These are phyloP conservation scores for Orchestia grillus DNA, from an alignment of 1,140 invertebrate genomes.

Conservation along the genomic window DNA sequence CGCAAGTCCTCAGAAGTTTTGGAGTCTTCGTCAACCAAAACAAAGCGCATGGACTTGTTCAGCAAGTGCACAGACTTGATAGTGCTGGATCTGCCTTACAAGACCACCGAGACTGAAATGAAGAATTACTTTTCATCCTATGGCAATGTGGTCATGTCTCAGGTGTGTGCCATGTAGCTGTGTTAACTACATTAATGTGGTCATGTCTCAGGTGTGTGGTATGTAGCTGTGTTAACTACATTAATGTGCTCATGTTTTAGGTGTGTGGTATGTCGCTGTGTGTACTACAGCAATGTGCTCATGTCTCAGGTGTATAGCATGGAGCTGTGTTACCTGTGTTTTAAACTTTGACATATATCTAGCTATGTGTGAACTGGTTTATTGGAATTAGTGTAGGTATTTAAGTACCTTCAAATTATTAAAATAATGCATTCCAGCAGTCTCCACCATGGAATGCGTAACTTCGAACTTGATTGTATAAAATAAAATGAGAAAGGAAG, in stretches of 20 bases:
- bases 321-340: neutral
- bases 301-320: neutral
- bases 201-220: neutral
- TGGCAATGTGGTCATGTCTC: constrained; percentile 31
- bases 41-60: constrained; percentile 7
- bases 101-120: neutral
- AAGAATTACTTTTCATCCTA: constrained; percentile 31
- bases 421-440: too few species aligned
- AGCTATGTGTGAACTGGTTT: neutral
- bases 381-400: neutral
- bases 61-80: constrained; percentile 19
- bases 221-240: neutral
- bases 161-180: neutral
- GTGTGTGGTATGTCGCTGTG: neutral
- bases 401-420: too few species aligned
- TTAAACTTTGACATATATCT: neutral
- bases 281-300: neutral
- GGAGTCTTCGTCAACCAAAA: neutral
- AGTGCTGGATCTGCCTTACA: constrained; percentile 20
- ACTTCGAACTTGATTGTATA: too few species aligned
- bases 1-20: neutral
- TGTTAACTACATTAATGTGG: neutral
- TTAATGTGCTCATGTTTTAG: neutral
- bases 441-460: too few species aligned
- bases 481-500: too few species aligned